Evolutionary conservation across 64 coral and sea anemone genomes (phyloP).

Genomic region (Stylophora pistillata): DNA sequence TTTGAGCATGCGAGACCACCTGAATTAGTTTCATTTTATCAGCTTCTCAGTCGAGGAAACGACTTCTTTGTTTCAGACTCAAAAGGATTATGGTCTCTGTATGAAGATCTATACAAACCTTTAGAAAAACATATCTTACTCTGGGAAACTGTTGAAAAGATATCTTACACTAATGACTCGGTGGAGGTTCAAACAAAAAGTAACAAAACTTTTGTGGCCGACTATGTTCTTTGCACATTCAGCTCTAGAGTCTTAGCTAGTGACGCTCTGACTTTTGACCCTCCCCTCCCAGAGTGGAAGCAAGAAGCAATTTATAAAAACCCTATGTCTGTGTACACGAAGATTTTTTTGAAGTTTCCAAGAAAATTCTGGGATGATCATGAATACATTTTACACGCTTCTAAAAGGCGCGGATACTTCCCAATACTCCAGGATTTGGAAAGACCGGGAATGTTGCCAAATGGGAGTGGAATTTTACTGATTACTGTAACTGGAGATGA

Average conservation of each 20-base stretch:
- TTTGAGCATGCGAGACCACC: not conserved
- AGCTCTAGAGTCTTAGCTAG: conserved; percentile 52
- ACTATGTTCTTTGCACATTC: conserved; percentile 51
- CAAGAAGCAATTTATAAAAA: conserved; percentile 53
- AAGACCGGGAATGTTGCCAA: conserved; percentile 27
- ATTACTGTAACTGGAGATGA: conserved; percentile 49
- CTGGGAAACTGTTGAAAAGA: not conserved
- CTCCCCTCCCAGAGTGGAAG: conserved; percentile 60
- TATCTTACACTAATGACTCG: not conserved
- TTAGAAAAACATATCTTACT: conserved; percentile 5
- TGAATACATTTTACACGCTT: conserved; percentile 22
- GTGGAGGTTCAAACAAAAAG: conserved; percentile 25
- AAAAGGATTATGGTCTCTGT: conserved; percentile 3
- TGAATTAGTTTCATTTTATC: conserved; percentile 22
- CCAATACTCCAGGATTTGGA: conserved; percentile 36
- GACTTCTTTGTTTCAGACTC: conserved; percentile 44
- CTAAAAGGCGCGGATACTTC: conserved; percentile 17
- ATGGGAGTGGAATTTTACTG: conserved; percentile 19
- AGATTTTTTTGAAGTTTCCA: conserved; percentile 68
- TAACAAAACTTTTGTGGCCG: conserved; percentile 13
- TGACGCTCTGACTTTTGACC: conserved; percentile 22
- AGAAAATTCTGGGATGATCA: conserved; percentile 58
- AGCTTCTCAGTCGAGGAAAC: not conserved
- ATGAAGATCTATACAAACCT: not conserved
- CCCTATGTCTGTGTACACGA: conserved; percentile 50